Evolutionary conservation across 1,140 invertebrate species (phyloP), one percentile per base, ranked within the genome.

Genomic region (Cylas formicarius): DNA sequence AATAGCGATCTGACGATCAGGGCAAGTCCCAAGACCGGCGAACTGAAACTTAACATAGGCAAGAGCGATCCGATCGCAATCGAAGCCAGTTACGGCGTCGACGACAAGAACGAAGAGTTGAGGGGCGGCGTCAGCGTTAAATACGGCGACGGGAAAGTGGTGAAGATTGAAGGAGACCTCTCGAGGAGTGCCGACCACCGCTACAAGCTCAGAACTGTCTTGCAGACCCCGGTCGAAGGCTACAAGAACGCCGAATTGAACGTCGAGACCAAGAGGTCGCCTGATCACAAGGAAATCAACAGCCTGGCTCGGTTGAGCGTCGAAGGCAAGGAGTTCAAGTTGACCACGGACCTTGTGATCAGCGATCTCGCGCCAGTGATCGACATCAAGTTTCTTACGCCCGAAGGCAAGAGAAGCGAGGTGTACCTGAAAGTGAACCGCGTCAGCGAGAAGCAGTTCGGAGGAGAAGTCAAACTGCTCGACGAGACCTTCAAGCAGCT

Each of bases 371-470:
- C 21, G 7, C 44, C 48, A 3, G 23, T 48, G 23, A 19, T 54
- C 19, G 21, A 50, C 29, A 9, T 54, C 13, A 64, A 69, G 20
- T 58, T 72, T n/a, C 65, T 60, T 2, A 58, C 53, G 21, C 72
- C 73, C 1, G 52, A 63, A 11, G 68, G 66, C 19, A 72, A 73
- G 28, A 67, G 69, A 0, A 70, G 70, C 16, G 57, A 72, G 50
- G 20, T 83, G 0, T 67, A 65, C 23, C 58, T 71, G 2, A 77
- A 78, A 52, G 62, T 72, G 3, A 70, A 72, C 21, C 65, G 67
- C 22, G 53, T 76, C 1, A 72, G 72, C 26, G 68, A 75, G 0
- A 69, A 64, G 6, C 74, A 81, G 55, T 74, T 72, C 23, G 74
- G 73, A 40, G 46, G 32, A 39, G 69, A 72, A 14, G 23, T 72